Percentiles rank a stretch among this genome's conserved stretches.
Evolutionary conservation across 2,797 vertebrate genomes (phyloP).

Genomic region (Cynopterus sphinx): DNA sequence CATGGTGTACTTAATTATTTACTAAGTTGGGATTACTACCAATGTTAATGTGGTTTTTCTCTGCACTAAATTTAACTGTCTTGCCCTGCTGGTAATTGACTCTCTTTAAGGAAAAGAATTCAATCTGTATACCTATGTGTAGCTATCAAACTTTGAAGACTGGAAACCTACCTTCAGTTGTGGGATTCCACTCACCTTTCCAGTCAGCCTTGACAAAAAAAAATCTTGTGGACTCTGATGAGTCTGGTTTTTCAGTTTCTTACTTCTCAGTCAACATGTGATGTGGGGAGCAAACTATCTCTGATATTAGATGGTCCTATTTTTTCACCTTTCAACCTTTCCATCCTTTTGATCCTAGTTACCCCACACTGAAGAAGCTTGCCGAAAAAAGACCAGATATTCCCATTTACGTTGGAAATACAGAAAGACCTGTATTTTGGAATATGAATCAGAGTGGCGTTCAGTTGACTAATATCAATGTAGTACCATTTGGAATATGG

Average conservation of each 20-base stretch:
- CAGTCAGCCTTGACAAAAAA: neutral
- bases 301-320: neutral
- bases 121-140: neutral
- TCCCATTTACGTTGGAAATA: slow-evolving; percentile 89
- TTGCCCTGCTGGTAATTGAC: neutral
- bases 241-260: neutral
- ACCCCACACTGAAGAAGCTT: slow-evolving; percentile 86
- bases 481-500: slow-evolving; percentile 89
- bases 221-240: neutral
- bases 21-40: neutral
- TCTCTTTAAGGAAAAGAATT: neutral
- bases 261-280: neutral
- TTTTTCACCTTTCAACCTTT: neutral
- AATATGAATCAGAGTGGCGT: slow-evolving; percentile 85
- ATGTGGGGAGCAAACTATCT: neutral
- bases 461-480: slow-evolving; percentile 87
- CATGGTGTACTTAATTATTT: too few relatives aligned
- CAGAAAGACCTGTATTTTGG: slow-evolving; percentile 90
- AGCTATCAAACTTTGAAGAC: neutral
- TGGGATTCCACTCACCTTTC: neutral
- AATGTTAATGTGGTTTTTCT: neutral
- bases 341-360: slow-evolving; percentile 79
- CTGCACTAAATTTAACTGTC: neutral
- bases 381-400: slow-evolving; percentile 85
- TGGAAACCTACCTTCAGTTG: neutral